Percentiles rank a stretch among this genome's conserved stretches.
phyloP scores from a whole-genome alignment of 92 coral and sea anemone genomes.

The Zoanthus solanderi region DNA sequence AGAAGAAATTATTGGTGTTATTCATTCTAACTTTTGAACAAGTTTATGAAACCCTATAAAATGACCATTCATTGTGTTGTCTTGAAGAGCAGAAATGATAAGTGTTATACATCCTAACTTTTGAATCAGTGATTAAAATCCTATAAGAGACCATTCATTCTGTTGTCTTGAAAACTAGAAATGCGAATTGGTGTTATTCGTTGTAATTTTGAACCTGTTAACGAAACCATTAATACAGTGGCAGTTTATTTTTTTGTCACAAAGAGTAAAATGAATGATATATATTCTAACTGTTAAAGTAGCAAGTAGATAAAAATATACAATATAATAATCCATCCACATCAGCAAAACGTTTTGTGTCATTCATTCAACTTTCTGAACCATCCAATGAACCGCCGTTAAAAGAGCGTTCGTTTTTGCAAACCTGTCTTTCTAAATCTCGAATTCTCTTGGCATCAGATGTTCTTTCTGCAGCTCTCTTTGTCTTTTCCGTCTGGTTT shows the following conservation, averaged over 20 bases:
- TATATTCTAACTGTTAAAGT: background rate
- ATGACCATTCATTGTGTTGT: no score
- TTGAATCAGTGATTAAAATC: background rate
- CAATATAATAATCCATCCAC: background rate
- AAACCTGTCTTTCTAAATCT: slow-evolving; percentile 96
- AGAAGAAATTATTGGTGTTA: no score
- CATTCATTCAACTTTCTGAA: background rate
- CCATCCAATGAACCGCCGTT: background rate
- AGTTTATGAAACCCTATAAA: no score
- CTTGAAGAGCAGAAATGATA: no score
- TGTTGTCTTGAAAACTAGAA: background rate
- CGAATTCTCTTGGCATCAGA: slow-evolving; percentile 91
- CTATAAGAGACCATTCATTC: background rate
- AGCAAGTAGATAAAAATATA: background rate
- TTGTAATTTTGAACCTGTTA: background rate
- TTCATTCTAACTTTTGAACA: no score
- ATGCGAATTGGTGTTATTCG: background rate
- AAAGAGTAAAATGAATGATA: background rate
- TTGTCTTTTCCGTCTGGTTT: slow-evolving; percentile 77
- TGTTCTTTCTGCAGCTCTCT: slow-evolving; percentile 82
- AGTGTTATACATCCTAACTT: no score
- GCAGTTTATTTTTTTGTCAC: background rate
- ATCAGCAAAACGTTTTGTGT: background rate
- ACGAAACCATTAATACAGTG: background rate
- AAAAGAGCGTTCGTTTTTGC: background rate